These are phyloP conservation scores for Erebia ligea DNA, from an alignment of 2,888 invertebrate genomes.

Conservation along the genomic window DNA sequence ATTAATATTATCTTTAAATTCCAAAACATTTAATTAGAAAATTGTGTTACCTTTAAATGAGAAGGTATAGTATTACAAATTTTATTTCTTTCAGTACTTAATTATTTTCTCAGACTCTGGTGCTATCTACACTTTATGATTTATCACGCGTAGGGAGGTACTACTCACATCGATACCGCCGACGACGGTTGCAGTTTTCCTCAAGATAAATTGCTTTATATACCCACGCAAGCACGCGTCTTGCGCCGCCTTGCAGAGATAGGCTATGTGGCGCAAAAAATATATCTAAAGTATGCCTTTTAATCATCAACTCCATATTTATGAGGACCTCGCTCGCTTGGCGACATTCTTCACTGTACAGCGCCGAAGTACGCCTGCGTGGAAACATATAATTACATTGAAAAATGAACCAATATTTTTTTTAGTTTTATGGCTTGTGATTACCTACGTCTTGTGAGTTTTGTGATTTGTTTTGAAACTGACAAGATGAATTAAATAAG, in stretches of 20 bases:
- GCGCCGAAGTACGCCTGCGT: slow-evolving; percentile 43
- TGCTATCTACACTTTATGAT: neutral
- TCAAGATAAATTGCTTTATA: slow-evolving; percentile 31
- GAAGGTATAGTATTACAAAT: no score
- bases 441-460: slow-evolving; percentile 18
- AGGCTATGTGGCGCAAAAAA: slow-evolving; percentile 59
- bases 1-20: no score
- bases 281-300: slow-evolving; percentile 55
- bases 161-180: neutral
- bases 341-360: slow-evolving; percentile 71
- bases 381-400: slow-evolving; percentile 42
- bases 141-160: slow-evolving; percentile 1
- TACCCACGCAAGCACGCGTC: slow-evolving; percentile 30
- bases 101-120: neutral
- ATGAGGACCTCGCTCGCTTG: slow-evolving; percentile 64
- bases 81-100: neutral
- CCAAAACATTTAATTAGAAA: no score
- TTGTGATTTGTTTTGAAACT: slow-evolving; percentile 20
- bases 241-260: slow-evolving; percentile 30
- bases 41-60: no score
- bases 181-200: slow-evolving; percentile 19
- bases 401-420: slow-evolving; percentile 34
- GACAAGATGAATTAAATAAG: no score
- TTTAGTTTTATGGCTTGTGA: slow-evolving; percentile 29
- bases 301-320: slow-evolving; percentile 77